phyloP scores from a whole-genome alignment of 2,113 vertebrate genomes.

The Marcusenius ussheri region DNA sequence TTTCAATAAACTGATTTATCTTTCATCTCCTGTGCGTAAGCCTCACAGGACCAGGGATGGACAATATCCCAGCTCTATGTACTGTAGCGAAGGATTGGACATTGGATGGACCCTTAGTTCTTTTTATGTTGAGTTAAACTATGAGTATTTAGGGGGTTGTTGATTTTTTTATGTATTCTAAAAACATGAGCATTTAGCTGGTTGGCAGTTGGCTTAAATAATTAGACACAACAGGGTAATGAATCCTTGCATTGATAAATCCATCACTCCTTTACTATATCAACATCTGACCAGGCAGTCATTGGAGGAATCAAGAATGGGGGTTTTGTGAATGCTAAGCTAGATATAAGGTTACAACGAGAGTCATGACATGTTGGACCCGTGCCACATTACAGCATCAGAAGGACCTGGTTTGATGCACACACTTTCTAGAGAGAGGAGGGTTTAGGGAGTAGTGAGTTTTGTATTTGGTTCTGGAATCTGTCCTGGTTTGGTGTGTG shows the following conservation, averaged over 20 bases:
- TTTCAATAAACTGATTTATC: background rate
- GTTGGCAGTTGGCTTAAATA: background rate
- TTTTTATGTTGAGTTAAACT: background rate
- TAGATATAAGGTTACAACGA: background rate
- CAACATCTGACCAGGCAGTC: background rate
- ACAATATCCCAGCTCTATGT: background rate
- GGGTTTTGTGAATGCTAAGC: background rate
- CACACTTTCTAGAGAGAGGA: background rate
- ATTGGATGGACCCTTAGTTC: background rate
- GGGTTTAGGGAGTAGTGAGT: background rate
- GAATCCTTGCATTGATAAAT: background rate
- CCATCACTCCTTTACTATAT: background rate
- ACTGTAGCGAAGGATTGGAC: background rate
- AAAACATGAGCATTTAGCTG: background rate
- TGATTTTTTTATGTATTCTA: background rate
- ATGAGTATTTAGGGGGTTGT: background rate
- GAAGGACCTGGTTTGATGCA: background rate
- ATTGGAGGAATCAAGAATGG: background rate
- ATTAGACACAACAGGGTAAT: background rate
- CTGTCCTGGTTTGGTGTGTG: background rate
- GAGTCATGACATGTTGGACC: background rate
- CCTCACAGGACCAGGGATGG: background rate
- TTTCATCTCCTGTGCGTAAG: background rate
- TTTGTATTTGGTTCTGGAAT: background rate
- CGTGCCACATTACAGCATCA: background rate